Evolutionary conservation across 2,113 vertebrate species (phyloP), one percentile per base, ranked within the genome.

Genomic region (Clinocottus analis): DNA sequence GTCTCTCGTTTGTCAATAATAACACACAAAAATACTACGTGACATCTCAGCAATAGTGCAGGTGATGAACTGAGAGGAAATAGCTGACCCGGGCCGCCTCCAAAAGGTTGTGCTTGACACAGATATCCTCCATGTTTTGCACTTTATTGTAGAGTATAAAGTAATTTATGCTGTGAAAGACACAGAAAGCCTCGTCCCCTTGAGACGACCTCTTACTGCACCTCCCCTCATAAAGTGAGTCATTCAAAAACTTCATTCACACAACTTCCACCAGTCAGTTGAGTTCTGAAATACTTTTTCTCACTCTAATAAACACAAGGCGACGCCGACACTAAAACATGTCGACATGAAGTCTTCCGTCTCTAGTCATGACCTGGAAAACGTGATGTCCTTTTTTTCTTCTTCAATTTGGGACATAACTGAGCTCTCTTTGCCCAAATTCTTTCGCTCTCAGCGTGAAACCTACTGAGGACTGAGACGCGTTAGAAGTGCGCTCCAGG

Each of bases 401-500:
- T n/a, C 75, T 61, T 74, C 39, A 33, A 55, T 77, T 73, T 75
- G 77, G 80, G 76, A 81, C 56, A 64, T 33, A 59, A 43, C 68
- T 33, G 69, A 49, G 72, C 43, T 83, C 65, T 82, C 14, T 81
- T 82, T 88, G 76, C 83, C 77, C 55, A 37, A 12, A 80, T 68
- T 84, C 72, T 21, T 65, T 79, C 68, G 76, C 19, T 73, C 60
- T 77, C 63, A n/a, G 56, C 68, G 70, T 29, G 62, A 84, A 87
- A 60, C 82, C 87, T 51, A 43, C 78, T 11, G 88, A 84, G 87
- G 77, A 63, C 62, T 70, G 66, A 85, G 61, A 41, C 21, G 59
- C 65, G 80, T 89, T 81, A 89, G 87, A 90, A 89, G 87, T 84
- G 74, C 19, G 84, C 77, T 90, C 88, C 90, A 87, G 91, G 83